These are phyloP conservation scores for Phalanger gymnotis DNA, from an alignment of 2,797 vertebrate genomes.

Conservation along the genomic window DNA sequence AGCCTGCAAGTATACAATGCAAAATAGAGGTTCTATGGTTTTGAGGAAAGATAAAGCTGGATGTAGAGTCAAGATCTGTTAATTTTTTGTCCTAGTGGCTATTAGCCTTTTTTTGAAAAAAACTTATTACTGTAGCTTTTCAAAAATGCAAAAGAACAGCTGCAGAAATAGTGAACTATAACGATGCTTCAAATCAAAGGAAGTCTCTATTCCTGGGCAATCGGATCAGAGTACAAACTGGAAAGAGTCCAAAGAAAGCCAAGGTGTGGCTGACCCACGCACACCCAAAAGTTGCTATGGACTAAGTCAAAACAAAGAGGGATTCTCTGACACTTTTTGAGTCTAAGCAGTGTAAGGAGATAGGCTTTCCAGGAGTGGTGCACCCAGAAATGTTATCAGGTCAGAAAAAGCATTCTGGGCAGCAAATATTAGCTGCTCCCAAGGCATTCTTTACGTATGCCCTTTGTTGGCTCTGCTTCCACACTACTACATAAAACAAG, in stretches of 20 bases:
- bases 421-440: neutral
- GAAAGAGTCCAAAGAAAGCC: neutral
- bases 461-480: neutral
- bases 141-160: neutral
- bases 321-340: neutral
- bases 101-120: neutral
- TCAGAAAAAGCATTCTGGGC: neutral
- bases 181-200: neutral
- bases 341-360: neutral
- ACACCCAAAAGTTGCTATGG: neutral
- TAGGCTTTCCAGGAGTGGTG: neutral
- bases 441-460: neutral
- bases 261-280: neutral
- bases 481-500: neutral
- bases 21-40: neutral
- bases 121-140: neutral
- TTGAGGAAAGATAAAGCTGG: neutral
- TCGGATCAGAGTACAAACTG: neutral
- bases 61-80: neutral
- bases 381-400: neutral
- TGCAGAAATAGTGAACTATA: neutral
- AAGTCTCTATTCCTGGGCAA: neutral
- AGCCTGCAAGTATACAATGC: neutral
- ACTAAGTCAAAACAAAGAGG: neutral
- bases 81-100: neutral